Conservation (phyloP, 2,888 invertebrate species). For the Drosophila hawaiiensis region DNA sequence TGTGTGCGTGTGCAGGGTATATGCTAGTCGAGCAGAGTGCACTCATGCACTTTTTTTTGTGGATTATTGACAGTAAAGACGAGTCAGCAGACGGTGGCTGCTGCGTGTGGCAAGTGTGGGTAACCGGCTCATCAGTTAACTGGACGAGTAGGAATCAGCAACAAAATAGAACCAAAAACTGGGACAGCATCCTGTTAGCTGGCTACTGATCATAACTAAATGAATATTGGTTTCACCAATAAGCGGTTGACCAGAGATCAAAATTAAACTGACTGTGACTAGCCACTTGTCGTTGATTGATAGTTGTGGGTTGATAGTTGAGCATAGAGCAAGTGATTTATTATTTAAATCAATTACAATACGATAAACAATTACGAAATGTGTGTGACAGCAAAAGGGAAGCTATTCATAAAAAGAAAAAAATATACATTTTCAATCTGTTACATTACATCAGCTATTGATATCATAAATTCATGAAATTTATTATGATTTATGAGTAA, state of each 20-base stretch:
- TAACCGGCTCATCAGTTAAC: not conserved
- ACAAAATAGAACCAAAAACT: not conserved
- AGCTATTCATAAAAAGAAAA: not conserved
- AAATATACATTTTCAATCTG: not conserved
- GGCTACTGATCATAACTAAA: constrained; percentile 21
- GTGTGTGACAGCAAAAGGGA: not conserved
- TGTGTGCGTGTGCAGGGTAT: not conserved
- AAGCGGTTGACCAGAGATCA: not conserved
- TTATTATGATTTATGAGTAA: not conserved
- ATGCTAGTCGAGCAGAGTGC: not conserved
- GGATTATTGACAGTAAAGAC: constrained; percentile 63
- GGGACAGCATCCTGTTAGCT: not conserved
- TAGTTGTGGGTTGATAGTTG: not conserved
- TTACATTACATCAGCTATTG: not conserved
- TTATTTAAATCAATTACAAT: not conserved
- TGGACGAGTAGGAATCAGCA: not conserved
- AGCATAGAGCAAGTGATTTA: not conserved
- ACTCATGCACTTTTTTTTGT: constrained; percentile 63
- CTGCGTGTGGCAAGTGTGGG: constrained; percentile 14
- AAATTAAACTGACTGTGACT: not conserved
- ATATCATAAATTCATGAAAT: not conserved
- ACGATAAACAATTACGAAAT: not conserved
- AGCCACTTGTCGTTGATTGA: not conserved
- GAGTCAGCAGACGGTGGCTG: constrained; percentile 28
- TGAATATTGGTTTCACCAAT: constrained; percentile 14